Base-by-base conservation (phyloP, 2,113 vertebrate genomes). In the Pungitius pungitius region DNA sequence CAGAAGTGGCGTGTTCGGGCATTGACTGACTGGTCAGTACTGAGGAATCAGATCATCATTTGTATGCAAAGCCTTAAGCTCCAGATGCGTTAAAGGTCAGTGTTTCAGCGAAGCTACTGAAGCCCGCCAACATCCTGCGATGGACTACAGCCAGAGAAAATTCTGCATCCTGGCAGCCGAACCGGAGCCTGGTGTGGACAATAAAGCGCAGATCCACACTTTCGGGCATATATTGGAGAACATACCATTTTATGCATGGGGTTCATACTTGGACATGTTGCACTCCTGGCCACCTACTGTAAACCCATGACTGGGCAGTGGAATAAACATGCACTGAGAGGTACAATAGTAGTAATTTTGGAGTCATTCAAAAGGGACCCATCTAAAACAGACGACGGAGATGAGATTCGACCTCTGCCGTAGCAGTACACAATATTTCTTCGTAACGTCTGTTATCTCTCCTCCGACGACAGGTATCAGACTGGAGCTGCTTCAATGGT, bases 41-140 rank as follows among this genome's bases (percentile, higher is more conserved):
- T 47, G 76, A 77, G 56, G 60, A 71, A 61, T 73, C 40, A 45
- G 64, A 78, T 78, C 75, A 71, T 80, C 75, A 91, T 92, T 89
- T 86, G 85, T 91, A 93, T 93, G 90, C 89, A 85, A 77, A 77
- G 75, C 84, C 81, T 87, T 68, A 65, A 79, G 87, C 78, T 79
- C 69, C 65, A 84, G 81, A 89, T 70, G 69, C 80, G 26, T 87
- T 83, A 93, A 93, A 94, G 92, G 93, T 93, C 91, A 92, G 76
- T 45, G 81, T 88, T 83, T 87, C 78, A 81, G 49, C 77, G 78
- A 78, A 54, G 62, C 68, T 57, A 43, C 69, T 69, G 64, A 65
- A 85, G 56, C 2, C 60, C 37, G 72, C 65, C 60, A 54, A 65
- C 43, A 49, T 75, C 51, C 70, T 73, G 55, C 1, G 13, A 24